Evolutionary conservation across 1,140 invertebrate genomes (phyloP).

Genomic region (Trichomalopsis sarcophagae): DNA sequence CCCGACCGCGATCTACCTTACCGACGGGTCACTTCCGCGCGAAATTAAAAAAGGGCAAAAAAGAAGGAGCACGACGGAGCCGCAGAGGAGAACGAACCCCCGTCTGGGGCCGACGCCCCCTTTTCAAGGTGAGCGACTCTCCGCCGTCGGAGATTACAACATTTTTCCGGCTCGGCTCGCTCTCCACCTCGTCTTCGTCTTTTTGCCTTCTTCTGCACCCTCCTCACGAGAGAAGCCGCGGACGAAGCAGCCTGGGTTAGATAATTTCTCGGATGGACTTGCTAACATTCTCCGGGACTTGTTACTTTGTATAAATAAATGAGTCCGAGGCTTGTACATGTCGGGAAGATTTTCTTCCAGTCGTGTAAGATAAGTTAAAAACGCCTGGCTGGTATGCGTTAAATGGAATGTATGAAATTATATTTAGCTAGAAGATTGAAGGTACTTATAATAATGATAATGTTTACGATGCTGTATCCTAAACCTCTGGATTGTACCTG

Average conservation of each 20-base stretch:
- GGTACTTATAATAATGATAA: background rate
- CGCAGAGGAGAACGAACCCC: constrained; percentile 61
- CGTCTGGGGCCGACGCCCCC: constrained; percentile 65
- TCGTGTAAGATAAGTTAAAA: background rate
- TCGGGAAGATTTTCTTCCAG: no score
- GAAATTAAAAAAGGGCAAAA: constrained; percentile 58
- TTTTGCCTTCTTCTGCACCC: constrained; percentile 41
- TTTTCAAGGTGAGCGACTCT: constrained; percentile 70
- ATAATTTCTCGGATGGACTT: background rate
- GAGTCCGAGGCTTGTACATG: background rate
- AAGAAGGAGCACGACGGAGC: constrained; percentile 50
- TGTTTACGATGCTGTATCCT: background rate
- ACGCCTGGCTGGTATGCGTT: background rate
- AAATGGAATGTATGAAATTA: background rate
- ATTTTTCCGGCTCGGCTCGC: constrained; percentile 61
- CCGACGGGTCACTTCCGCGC: constrained; percentile 31
- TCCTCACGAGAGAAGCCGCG: background rate
- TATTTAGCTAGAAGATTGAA: background rate
- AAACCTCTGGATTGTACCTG: background rate
- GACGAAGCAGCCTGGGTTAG: background rate
- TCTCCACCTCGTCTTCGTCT: constrained; percentile 46
- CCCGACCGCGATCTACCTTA: background rate
- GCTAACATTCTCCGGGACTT: background rate
- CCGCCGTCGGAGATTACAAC: constrained; percentile 60
- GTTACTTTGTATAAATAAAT: constrained; percentile 1